Evolutionary conservation across 1,140 invertebrate species (phyloP), one percentile per base, ranked within the genome.

Genomic region (Pseudobourletiella spinata): DNA sequence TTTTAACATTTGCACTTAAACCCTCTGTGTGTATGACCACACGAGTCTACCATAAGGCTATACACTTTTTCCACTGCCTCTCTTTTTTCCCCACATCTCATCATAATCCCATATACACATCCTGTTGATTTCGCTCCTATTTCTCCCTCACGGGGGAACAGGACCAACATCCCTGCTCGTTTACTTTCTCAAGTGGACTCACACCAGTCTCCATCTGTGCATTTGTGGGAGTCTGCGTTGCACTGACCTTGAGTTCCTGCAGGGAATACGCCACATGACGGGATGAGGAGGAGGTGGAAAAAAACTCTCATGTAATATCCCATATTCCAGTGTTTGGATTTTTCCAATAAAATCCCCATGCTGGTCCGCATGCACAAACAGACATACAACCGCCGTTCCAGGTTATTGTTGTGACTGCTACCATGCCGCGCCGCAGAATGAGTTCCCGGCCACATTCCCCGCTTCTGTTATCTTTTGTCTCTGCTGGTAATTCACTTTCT

Each of bases 391-490:
- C n/a, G 24, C n/a, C 4, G n/a, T 46, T 20, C 43, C 4, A 46
- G n/a, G 35, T 11, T n/a, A 39, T 11, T 11, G 35, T 11, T 11
- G 35, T 11, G 35, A 39, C 35, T 39, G 35, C n/a, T 39, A 16
- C 4, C 43, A 46, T 46, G 43, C 43, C 43, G 43, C 3, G 43
- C 43, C n/a, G n/a, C 4, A 46, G 43, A 46, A 46, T 46, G 43
- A 46, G 24, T 20, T 46, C 43, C 43, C 24, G 43, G n/a, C n/a
- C n/a, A 46, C n/a, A 46, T 46, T 46, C 43, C 18, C 24, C 24
- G 43, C 43, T 46, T 46, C 43, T 46, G 43, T 46, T 46, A 46
- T 46, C 43, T 46, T 46, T 46, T 46, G 43, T 46, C 43, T 46
- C 43, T 46, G 43, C 18, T 16, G 43, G 6, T 3, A 46, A 20